Conservation (phyloP, 2,797 vertebrate genomes). For the Syngnathus acus region DNA sequence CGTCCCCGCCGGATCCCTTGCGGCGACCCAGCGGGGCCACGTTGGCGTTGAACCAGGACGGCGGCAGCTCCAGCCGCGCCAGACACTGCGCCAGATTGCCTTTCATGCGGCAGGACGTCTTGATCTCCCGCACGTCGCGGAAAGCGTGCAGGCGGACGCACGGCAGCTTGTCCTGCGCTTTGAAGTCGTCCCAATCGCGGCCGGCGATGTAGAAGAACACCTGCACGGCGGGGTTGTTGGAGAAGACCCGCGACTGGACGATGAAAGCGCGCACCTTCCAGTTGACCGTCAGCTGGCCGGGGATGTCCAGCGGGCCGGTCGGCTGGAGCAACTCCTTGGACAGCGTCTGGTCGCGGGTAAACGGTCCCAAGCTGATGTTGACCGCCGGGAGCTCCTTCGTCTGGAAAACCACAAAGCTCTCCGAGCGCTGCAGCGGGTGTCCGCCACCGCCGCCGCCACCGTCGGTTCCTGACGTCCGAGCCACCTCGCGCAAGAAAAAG, state of each 20-base stretch:
- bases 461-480: conserved; percentile 48
- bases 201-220: conserved; percentile 96
- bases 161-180: conserved; percentile 81
- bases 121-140: conserved; percentile 83
- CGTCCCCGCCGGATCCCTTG: conserved; percentile 69
- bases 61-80: conserved; percentile 85
- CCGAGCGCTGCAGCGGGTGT: conserved; percentile 79
- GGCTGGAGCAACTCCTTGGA: conserved; percentile 91
- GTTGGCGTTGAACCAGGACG: conserved; percentile 85
- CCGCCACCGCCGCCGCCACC: conserved; percentile 39
- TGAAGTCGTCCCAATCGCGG: conserved; percentile 94
- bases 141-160: conserved; percentile 91
- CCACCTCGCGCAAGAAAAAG: conserved; percentile 88
- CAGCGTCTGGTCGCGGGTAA: conserved; percentile 81
- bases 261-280: conserved; percentile 98
- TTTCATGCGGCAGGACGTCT: conserved; percentile 85
- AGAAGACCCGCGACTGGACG: conserved; percentile 81
- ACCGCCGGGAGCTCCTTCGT: conserved; percentile 91
- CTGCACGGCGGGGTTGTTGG: conserved; percentile 84
- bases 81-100: conserved; percentile 88
- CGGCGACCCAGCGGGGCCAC: conserved; percentile 76
- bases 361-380: conserved; percentile 89
- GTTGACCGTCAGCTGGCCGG: conserved; percentile 87
- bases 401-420: conserved; percentile 96
- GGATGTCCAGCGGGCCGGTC: conserved; percentile 85